These are phyloP conservation scores for Cyrtodaria siliqua DNA, from an alignment of 2,888 invertebrate genomes.

Conservation along the genomic window DNA sequence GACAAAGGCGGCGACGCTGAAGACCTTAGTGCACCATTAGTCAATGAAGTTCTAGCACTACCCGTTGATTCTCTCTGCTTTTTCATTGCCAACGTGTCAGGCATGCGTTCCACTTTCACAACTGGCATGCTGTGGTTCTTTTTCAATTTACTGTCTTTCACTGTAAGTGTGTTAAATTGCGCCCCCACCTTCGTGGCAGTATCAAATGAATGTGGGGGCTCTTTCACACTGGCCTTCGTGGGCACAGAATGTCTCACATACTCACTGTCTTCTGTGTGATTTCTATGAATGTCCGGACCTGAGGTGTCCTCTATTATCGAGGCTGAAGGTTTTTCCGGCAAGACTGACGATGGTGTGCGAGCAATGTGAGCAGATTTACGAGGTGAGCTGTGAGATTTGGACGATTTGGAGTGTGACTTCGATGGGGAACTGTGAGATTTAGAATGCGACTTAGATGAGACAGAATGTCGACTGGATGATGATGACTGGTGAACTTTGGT, in stretches of 20 bases:
- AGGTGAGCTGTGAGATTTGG: constrained; percentile 51
- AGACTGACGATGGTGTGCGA: constrained; percentile 12
- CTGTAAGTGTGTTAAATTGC: constrained; percentile 55
- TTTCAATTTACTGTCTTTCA: constrained; percentile 66
- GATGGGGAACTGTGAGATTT: constrained; percentile 49
- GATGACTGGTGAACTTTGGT: constrained; percentile 30
- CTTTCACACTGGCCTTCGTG: constrained; percentile 79
- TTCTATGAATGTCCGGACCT: constrained; percentile 22
- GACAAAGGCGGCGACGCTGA: constrained; percentile 45
- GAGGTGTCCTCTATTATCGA: constrained; percentile 2
- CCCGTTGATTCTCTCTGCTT: constrained; percentile 51
- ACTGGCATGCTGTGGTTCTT: constrained; percentile 82
- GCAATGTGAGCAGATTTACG: constrained; percentile 28
- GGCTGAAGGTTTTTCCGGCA: neutral
- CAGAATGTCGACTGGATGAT: constrained; percentile 49
- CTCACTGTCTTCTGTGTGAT: constrained; percentile 17
- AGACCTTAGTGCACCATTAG: constrained; percentile 47
- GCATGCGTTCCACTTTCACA: constrained; percentile 84
- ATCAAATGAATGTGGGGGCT: constrained; percentile 73
- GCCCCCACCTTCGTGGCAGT: constrained; percentile 71
- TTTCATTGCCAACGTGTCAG: constrained; percentile 71
- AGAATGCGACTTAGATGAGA: constrained; percentile 53
- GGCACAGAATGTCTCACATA: constrained; percentile 50
- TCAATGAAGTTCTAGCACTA: constrained; percentile 48
- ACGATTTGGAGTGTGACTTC: constrained; percentile 50